Base-by-base conservation (phyloP, 2,888 invertebrate species). In the Synergus itoensis region DNA sequence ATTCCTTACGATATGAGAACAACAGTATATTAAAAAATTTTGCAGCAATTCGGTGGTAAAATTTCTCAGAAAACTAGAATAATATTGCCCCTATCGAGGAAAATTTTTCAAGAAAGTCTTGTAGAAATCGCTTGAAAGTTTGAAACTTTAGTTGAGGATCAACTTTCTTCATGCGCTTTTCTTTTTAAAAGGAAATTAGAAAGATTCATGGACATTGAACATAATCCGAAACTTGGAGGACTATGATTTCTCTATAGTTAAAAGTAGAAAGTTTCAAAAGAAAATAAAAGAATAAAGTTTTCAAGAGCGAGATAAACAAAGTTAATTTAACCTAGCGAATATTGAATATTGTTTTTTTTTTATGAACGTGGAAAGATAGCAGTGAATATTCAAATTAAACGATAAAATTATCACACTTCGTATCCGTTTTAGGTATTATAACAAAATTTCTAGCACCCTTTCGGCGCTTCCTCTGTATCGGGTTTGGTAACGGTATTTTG, bases 131-230 rank as follows among this genome's bases (percentile, higher is more conserved):
- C 48, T 69, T 48, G 18, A 28, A 69, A 69, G 48, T 69, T 69
- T 36, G 28, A 69, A 69, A 69, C 45, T 69, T 69, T 21, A 69
- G 69, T 48, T 45, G 48, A 28, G 28, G 48, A 69, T 69, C 69
- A 48, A 69, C 45, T 48, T 69, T 69, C 69, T 69, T 28, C 28
- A 36, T 69, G 48, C n/a, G 45, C 69, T 45, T 69, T 28, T 69
- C 28, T 48, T 69, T 43, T 69, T 69, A 36, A 48, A 69, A 48
- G 69, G 48, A 48, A 69, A 69, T 69, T 69, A 69, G 69, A 69
- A 69, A 69, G 69, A 48, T 45, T 48, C 28, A 28, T 69, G 69
- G 69, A 48, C 69, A 69, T 69, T 69, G 69, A 69, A 69, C 69
- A 28, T 69, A 69, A 69, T 69, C 48, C 28, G 28, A 48, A 69